Base-by-base conservation (phyloP, 2,797 vertebrate species). In the Parauchenoglanis ngamensis region DNA sequence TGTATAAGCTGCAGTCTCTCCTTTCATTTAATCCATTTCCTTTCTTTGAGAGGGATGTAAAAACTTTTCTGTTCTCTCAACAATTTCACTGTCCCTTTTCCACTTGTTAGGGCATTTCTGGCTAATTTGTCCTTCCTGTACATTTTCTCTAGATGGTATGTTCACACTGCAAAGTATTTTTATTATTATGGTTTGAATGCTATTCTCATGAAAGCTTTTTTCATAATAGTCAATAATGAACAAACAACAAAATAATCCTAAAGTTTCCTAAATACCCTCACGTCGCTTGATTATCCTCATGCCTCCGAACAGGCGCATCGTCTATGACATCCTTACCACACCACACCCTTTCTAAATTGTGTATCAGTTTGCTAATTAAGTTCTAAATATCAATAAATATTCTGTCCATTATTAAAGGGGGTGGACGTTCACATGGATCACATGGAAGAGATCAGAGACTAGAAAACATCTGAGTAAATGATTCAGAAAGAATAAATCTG, bases 1-100 rank as follows among this genome's bases (percentile, higher is more conserved):
- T 28, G 76, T 49, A 25, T 86, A 83, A 81, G 54, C 63, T n/a
- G 46, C 61, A 78, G 89, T 44, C 77, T 52, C 75, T 15, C 23
- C 25, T 28, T 68, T 56, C 65, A 23, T 40, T 76, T 21, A 23
- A 1, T 52, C 46, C 73, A n/a, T 31, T 77, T 54, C n/a, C 52
- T 19, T 77, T 52, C 3, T 28, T 8, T 19, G 13, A 76, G 4
- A 0, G 7, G 49, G 73, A 76, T 52, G 46, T 52, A 3, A 54
- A 25, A 28, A 52, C n/a, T 28, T 77, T 54, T 54, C 13, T 56
- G 40, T 49, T 3, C 75, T 28, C 44, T 54, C 46, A 28, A n/a
- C 23, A 75, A 44, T 25, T 75, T 49, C 44, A 49, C 11, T 25
- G 1, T 46, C 23, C 12, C 1, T 54, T 19, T 54, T 28, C 25